Conservation (phyloP, 1,140 invertebrate species). For the Drosophila insularis region DNA sequence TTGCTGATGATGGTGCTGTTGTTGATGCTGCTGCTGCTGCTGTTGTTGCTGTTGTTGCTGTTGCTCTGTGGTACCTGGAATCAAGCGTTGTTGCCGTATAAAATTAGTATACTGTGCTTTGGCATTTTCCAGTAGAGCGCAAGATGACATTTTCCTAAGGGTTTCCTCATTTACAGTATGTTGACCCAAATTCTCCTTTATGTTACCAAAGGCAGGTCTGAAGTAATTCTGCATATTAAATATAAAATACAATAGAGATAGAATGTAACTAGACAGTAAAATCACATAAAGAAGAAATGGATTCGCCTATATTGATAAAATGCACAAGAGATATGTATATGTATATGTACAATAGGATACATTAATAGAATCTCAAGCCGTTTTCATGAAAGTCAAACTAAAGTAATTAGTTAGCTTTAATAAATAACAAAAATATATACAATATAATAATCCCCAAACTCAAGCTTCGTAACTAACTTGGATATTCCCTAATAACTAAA, state of each 20-base stretch:
- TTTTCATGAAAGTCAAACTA: too few relatives aligned
- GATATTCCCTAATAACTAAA: too few relatives aligned
- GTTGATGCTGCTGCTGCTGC: slow-evolving; percentile 45
- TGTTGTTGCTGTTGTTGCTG: slow-evolving; percentile 31
- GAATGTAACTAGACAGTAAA: too few relatives aligned
- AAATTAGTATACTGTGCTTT: slow-evolving; percentile 77
- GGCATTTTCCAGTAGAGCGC: slow-evolving; percentile 77
- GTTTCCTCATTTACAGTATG: slow-evolving; percentile 73
- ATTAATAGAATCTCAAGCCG: too few relatives aligned
- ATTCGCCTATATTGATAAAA: too few relatives aligned
- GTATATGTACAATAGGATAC: too few relatives aligned
- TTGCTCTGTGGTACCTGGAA: slow-evolving; percentile 25
- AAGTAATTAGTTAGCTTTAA: too few relatives aligned
- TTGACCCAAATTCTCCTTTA: slow-evolving; percentile 79
- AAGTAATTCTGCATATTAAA: slow-evolving; percentile 63
- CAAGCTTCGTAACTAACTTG: too few relatives aligned
- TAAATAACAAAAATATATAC: not conserved
- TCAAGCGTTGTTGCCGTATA: slow-evolving; percentile 58
- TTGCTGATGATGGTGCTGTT: not conserved
- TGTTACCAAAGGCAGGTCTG: slow-evolving; percentile 78
- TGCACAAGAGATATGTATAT: too few relatives aligned
- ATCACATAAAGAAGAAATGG: too few relatives aligned
- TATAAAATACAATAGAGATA: not conserved
- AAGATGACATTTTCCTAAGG: slow-evolving; percentile 76
- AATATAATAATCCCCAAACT: too few relatives aligned